These are phyloP conservation scores for Salminus brasiliensis DNA, from an alignment of 2,113 vertebrate species.

Conservation along the genomic window DNA sequence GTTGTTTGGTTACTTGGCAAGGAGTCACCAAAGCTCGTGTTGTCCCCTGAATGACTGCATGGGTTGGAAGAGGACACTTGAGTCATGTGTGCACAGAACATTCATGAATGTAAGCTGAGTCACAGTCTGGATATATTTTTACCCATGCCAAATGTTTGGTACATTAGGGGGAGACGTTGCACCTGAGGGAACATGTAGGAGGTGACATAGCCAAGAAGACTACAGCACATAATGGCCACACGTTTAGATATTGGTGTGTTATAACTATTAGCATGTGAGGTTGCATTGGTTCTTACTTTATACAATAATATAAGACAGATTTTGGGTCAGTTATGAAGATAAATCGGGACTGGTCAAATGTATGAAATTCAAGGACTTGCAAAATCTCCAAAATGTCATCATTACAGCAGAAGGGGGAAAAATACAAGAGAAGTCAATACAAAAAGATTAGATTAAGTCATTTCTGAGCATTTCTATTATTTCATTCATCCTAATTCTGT, in stretches of 20 bases:
- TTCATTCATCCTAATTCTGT: too few relatives aligned
- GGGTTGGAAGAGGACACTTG: background rate
- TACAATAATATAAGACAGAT: background rate
- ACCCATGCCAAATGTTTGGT: background rate
- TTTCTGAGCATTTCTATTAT: too few relatives aligned
- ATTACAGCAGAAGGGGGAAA: too few relatives aligned
- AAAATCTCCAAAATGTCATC: too few relatives aligned
- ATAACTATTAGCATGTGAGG: background rate
- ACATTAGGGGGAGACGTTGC: conserved; percentile 5
- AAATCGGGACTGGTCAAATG: background rate
- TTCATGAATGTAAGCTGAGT: conserved; percentile 14
- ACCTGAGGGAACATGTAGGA: background rate
- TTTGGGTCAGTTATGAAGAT: background rate
- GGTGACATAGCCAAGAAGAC: background rate
- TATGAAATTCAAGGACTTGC: background rate
- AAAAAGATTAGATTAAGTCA: too few relatives aligned
- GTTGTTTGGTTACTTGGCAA: too few relatives aligned
- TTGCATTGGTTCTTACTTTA: background rate
- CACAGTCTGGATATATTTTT: conserved; percentile 13
- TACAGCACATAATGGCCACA: background rate
- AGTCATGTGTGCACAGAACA: conserved; percentile 11
- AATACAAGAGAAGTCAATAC: too few relatives aligned
- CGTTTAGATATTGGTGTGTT: background rate
- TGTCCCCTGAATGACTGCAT: background rate
- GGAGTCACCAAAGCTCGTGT: background rate